These are phyloP conservation scores for Tiphia femorata DNA, from an alignment of 2,888 invertebrate species.

Conservation along the genomic window DNA sequence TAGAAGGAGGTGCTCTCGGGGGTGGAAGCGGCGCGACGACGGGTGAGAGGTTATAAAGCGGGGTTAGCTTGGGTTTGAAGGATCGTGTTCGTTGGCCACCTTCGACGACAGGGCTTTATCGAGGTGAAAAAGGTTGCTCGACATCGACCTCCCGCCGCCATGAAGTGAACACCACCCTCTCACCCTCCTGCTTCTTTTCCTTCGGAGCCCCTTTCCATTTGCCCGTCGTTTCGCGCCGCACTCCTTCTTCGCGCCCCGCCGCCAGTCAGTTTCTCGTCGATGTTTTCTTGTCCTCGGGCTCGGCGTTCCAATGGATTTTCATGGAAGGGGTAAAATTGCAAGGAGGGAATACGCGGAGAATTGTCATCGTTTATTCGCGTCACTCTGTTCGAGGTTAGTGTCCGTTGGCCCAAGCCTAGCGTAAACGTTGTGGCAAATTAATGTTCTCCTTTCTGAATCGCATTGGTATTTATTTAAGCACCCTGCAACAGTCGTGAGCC, in stretches of 20 bases:
- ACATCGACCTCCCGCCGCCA: constrained; percentile 41
- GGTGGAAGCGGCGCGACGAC: constrained; percentile 9
- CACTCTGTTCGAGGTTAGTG: too few species aligned
- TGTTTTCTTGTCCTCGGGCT: constrained; percentile 3
- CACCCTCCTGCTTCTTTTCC: neutral
- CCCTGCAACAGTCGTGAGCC: too few species aligned
- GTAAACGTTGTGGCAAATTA: too few species aligned
- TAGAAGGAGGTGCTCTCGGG: too few species aligned
- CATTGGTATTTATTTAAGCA: too few species aligned
- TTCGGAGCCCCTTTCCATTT: neutral
- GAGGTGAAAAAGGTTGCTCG: constrained; percentile 56
- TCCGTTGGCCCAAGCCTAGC: too few species aligned
- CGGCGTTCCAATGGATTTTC: too few species aligned
- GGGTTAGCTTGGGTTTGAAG: constrained; percentile 62
- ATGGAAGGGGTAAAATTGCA: too few species aligned
- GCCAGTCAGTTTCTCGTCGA: constrained; percentile 14
- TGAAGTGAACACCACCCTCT: constrained; percentile 16
- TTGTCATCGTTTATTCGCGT: too few species aligned
- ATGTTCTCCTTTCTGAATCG: too few species aligned
- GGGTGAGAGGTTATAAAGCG: constrained; percentile 61
- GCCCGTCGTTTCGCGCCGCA: neutral
- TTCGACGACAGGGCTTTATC: constrained; percentile 57
- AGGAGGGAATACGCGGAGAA: too few species aligned
- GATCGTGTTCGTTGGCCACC: constrained; percentile 64
- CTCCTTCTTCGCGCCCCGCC: constrained; percentile 6